Percentiles rank a stretch among this genome's conserved stretches.
phyloP scores from a whole-genome alignment of 1,140 invertebrate genomes.

The Neuroterus valhalla region DNA sequence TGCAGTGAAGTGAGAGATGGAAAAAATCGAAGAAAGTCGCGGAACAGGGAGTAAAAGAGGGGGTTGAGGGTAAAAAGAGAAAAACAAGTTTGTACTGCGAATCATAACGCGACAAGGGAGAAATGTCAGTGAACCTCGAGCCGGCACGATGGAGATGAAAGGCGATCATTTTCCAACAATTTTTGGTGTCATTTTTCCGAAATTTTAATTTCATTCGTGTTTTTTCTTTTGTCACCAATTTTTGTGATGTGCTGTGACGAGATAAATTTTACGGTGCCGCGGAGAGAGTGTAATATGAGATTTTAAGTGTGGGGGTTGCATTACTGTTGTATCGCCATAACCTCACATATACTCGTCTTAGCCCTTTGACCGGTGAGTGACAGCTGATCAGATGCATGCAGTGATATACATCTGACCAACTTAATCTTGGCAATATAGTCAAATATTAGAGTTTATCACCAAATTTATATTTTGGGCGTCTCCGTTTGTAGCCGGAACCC shows the following conservation, averaged over 20 bases:
- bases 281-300: background rate
- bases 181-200: background rate
- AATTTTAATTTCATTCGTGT: background rate
- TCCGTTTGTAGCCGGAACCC: background rate
- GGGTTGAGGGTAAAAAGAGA: conserved; percentile 37
- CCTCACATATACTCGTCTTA: conserved; percentile 18
- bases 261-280: background rate
- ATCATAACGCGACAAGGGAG: conserved; percentile 26
- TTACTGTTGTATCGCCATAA: background rate
- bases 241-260: background rate
- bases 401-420: background rate
- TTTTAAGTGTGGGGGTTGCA: conserved; percentile 13
- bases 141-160: conserved; percentile 20
- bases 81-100: conserved; percentile 23
- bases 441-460: background rate
- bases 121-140: conserved; percentile 28
- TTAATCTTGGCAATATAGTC: background rate
- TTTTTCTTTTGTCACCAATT: background rate
- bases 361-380: conserved; percentile 22
- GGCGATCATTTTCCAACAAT: background rate
- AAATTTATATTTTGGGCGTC: background rate
- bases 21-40: conserved; percentile 28
- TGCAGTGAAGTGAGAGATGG: conserved; percentile 16
- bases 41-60: conserved; percentile 19
- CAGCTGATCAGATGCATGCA: conserved; percentile 14